These are phyloP conservation scores for Pseudococcus viburni DNA, from an alignment of 2,888 invertebrate genomes.

Conservation along the genomic window DNA sequence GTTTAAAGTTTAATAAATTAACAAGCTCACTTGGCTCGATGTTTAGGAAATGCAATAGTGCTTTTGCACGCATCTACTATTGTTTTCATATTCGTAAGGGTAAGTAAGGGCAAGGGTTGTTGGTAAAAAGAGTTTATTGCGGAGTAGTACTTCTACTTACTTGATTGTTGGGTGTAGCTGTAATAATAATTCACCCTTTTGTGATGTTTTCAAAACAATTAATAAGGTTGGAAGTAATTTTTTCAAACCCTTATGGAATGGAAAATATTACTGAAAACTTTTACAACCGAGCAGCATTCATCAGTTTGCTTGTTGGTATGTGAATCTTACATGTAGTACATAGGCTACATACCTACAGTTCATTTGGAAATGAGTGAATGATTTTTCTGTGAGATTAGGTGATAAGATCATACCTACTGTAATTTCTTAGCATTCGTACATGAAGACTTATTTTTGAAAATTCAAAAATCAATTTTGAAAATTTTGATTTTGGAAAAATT, in stretches of 20 bases:
- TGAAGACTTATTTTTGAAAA: no score
- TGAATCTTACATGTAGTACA: no score
- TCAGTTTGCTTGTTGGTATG: not conserved
- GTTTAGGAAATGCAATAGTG: constrained; percentile 28
- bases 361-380: no score
- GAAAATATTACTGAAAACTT: not conserved
- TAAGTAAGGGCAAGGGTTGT: not conserved
- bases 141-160: not conserved
- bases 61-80: constrained; percentile 26
- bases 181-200: constrained; percentile 33
- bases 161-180: constrained; percentile 25
- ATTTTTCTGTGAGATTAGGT: no score
- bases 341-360: no score
- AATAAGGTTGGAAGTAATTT: not conserved
- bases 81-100: constrained; percentile 33
- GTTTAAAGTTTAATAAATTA: constrained; percentile 43
- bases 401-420: no score
- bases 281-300: not conserved
- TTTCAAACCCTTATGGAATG: constrained; percentile 9
- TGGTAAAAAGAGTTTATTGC: not conserved
- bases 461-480: no score
- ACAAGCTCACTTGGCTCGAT: constrained; percentile 45
- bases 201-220: constrained; percentile 29
- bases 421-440: no score
- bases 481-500: no score